Evolutionary conservation across 2,888 invertebrate species (phyloP).

Genomic region (Octonoba sinensis): DNA sequence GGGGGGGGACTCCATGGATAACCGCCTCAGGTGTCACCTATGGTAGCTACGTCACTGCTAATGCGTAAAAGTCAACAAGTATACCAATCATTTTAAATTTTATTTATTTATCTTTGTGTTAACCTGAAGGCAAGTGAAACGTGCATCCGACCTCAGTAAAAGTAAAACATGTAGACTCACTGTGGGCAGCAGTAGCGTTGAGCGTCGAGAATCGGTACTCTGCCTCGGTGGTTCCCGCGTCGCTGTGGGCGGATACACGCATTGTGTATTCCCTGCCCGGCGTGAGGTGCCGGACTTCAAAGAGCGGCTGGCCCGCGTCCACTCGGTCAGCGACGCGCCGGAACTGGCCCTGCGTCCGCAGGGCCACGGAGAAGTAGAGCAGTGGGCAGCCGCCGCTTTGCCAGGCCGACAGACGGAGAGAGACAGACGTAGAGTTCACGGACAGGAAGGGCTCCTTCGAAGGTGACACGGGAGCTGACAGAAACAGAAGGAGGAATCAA

Average conservation of each 20-base stretch:
- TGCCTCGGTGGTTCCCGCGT: slow-evolving; percentile 71
- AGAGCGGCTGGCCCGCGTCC: slow-evolving; percentile 38
- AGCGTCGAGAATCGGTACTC: slow-evolving; percentile 71
- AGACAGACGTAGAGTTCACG: slow-evolving; percentile 60
- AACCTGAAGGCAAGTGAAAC: too few species aligned
- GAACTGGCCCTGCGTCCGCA: slow-evolving; percentile 63
- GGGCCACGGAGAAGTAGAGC: slow-evolving; percentile 60
- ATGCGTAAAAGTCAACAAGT: too few species aligned
- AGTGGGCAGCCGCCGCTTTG: slow-evolving; percentile 65
- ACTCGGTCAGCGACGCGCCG: slow-evolving; percentile 57
- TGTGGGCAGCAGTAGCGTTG: slow-evolving; percentile 59
- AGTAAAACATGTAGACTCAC: not conserved
- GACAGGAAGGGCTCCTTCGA: slow-evolving; percentile 55
- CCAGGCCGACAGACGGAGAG: slow-evolving; percentile 64
- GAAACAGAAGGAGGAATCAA: not conserved
- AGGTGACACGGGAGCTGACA: slow-evolving; percentile 65
- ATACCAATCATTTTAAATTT: too few species aligned
- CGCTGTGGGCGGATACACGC: slow-evolving; percentile 71
- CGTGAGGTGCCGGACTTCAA: slow-evolving; percentile 67
- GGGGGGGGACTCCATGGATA: too few species aligned
- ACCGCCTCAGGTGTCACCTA: too few species aligned
- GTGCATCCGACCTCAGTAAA: not conserved
- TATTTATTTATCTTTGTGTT: too few species aligned
- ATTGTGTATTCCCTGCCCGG: slow-evolving; percentile 72
- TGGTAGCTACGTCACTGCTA: too few species aligned